Base-by-base conservation (phyloP, 2,797 vertebrate genomes). In the Crocodylus rhombifer region DNA sequence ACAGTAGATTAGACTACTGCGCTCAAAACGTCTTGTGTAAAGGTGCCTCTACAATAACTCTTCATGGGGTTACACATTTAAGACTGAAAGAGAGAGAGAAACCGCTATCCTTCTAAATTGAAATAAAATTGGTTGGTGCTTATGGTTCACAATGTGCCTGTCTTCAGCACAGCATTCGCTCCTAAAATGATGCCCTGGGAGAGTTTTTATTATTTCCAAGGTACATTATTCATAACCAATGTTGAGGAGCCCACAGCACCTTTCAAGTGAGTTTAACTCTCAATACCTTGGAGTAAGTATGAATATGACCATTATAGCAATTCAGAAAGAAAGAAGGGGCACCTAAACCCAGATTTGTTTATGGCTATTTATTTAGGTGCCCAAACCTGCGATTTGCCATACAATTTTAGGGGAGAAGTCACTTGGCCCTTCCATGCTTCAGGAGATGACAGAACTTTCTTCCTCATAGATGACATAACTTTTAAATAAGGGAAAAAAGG, bases 141-240 rank as follows among this genome's bases (percentile, higher is more conserved):
- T 3, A 3, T 23, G 13, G 36, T 5, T 36, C 69, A 73, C 21
- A 73, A 26, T 36, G 6, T 51, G 23, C 21, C 33, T 71, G 67
- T 73, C 36, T 73, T 73, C 69, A 42, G 69, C 23, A 14, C 36
- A 73, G 36, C 12, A 25, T 25, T 15, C 36, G 2, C 6, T 7
- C 8, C 21, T 8, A 73, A 51, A 73, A 73, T 16, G 55, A 0
- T 7, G 62, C n/a, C 36, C 77, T 25, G 16, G 77, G 71, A 42
- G 67, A 42, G 33, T 73, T 21, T 73, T 42, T 73, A 42, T 73
- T 51, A 73, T 13, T 73, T 16, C 3, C 56, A 63, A 36, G n/a
- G 15, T 36, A 25, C 3, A 7, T 42, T 64, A 61, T 30, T 55
- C 0, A 0, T 30, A 56, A 1, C 7, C 0, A 0, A 67, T 51